These are phyloP conservation scores for Megastigmus dorsalis DNA, from an alignment of 2,888 invertebrate genomes.

Conservation along the genomic window DNA sequence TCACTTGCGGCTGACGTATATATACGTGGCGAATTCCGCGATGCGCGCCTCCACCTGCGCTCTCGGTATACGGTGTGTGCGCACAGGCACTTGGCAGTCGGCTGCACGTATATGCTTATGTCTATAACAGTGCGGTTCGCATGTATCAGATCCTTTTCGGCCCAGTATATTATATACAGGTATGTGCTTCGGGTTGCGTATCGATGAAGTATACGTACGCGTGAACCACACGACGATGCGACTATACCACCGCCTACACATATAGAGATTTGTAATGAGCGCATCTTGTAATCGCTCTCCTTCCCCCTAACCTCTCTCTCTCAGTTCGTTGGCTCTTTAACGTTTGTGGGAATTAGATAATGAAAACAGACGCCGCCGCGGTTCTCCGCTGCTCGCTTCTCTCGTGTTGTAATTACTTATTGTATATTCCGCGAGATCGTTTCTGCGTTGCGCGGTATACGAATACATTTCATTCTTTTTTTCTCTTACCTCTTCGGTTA, in stretches of 20 bases:
- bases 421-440: background rate
- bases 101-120: too few relatives aligned
- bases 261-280: slow-evolving; percentile 49
- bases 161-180: background rate
- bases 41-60: background rate
- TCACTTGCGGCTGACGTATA: too few relatives aligned
- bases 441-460: background rate
- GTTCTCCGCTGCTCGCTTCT: background rate
- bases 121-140: background rate
- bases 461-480: background rate
- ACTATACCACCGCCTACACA: background rate
- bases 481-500: background rate
- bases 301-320: too few relatives aligned
- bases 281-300: background rate
- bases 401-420: slow-evolving; percentile 21
- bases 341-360: slow-evolving; percentile 52
- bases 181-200: background rate
- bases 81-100: too few relatives aligned
- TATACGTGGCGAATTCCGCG: background rate
- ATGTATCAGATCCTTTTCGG: background rate
- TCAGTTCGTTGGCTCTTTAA: slow-evolving; percentile 49
- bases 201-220: too few relatives aligned
- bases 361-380: slow-evolving; percentile 15
- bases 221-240: background rate
- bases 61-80: too few relatives aligned